These are phyloP conservation scores for Lysiphlebus fabarum DNA, from an alignment of 1,140 invertebrate genomes.

Conservation along the genomic window DNA sequence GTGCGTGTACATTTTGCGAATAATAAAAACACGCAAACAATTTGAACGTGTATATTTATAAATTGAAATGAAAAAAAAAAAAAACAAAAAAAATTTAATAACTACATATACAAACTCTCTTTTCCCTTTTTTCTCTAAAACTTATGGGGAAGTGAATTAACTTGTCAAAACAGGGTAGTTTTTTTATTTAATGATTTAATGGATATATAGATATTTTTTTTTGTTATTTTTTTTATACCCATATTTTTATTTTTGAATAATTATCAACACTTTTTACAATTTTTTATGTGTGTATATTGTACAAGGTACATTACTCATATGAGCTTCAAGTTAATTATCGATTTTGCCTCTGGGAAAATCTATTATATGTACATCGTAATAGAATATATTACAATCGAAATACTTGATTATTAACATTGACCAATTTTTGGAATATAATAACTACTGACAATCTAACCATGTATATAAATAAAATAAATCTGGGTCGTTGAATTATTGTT, in stretches of 20 bases:
- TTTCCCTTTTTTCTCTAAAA: background rate
- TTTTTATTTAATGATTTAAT: no score
- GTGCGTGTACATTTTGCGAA: conserved; percentile 1
- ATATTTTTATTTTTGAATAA: no score
- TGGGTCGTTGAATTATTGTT: background rate
- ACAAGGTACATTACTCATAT: no score
- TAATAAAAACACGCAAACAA: conserved; percentile 19
- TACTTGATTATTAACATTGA: conserved; percentile 4
- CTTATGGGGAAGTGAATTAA: no score
- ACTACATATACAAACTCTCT: background rate
- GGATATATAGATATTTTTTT: no score
- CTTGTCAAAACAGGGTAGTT: no score
- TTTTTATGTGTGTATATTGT: no score
- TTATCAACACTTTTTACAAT: no score
- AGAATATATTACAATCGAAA: background rate
- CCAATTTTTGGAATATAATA: conserved; percentile 7
- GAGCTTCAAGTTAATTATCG: no score
- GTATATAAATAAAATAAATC: background rate
- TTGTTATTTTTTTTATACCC: no score
- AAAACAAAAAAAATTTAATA: no score
- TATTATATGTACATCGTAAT: background rate
- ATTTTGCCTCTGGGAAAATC: no score
- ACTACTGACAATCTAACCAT: background rate
- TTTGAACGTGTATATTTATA: conserved; percentile 7
- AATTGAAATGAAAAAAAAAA: conserved; percentile 3